phyloP scores from a whole-genome alignment of 2,113 vertebrate species.

The Aptenodytes forsteri region DNA sequence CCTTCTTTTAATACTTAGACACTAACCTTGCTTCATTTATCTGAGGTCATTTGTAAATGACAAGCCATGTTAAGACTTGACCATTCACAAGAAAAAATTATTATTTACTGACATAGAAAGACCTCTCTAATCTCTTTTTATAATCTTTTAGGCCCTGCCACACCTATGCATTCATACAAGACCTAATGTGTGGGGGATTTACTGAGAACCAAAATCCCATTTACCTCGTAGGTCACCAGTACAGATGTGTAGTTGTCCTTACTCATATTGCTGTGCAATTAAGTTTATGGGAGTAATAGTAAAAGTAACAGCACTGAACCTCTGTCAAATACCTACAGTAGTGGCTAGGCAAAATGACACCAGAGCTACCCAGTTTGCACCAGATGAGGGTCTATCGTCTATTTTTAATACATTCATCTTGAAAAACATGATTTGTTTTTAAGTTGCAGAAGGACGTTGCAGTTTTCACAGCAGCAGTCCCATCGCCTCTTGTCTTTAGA shows the following conservation, averaged over 20 bases:
- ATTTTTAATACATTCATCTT: not conserved
- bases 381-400: not conserved
- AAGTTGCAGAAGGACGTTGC: not conserved
- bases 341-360: not conserved
- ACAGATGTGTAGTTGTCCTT: not conserved
- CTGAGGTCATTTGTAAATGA: not conserved
- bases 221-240: not conserved
- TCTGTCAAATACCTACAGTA: not conserved
- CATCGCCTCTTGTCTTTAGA: not conserved
- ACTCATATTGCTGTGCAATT: not conserved
- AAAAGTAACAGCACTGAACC: not conserved
- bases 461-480: not conserved
- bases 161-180: not conserved
- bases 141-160: not conserved
- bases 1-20: not conserved
- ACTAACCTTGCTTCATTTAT: not conserved
- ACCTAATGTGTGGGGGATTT: not conserved
- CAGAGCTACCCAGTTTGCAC: not conserved
- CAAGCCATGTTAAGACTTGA: not conserved
- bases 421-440: not conserved
- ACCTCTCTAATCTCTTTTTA: not conserved
- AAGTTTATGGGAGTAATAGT: not conserved
- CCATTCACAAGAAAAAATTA: not conserved
- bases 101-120: not conserved
- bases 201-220: not conserved